Percentiles rank a stretch among this genome's conserved stretches.
Evolutionary conservation across 2,888 invertebrate species (phyloP).

Genomic region (Tipula unca): DNA sequence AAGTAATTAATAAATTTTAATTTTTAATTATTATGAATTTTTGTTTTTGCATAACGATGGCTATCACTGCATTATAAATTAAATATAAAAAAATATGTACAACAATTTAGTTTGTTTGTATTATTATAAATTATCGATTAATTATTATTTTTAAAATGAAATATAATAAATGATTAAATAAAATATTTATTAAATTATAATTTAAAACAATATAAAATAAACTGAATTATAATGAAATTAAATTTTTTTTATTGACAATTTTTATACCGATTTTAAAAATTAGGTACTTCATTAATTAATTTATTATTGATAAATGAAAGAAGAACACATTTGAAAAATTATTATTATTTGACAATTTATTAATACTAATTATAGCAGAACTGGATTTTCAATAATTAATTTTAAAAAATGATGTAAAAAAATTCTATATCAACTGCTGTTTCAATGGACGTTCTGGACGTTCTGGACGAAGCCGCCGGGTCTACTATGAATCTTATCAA

Average conservation of each 20-base stretch:
- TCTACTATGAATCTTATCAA: too few relatives aligned
- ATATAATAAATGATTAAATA: neutral
- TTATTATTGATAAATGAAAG: too few relatives aligned
- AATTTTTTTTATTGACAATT: neutral
- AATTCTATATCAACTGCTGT: too few relatives aligned
- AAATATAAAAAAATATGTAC: neutral
- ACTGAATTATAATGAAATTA: neutral
- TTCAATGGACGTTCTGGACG: too few relatives aligned
- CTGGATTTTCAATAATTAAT: too few relatives aligned
- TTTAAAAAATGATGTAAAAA: too few relatives aligned
- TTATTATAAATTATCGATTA: constrained; percentile 3
- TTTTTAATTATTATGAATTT: neutral
- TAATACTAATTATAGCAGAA: too few relatives aligned
- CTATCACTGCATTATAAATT: constrained; percentile 1
- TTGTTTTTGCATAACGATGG: neutral
- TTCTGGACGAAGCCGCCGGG: too few relatives aligned
- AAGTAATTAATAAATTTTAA: neutral
- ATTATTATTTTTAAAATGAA: neutral
- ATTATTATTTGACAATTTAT: too few relatives aligned
- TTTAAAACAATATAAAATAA: neutral
- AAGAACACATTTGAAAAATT: too few relatives aligned
- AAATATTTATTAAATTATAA: neutral
- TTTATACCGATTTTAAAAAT: too few relatives aligned
- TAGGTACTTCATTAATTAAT: too few relatives aligned
- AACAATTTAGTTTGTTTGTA: neutral